Evolutionary conservation across 2,113 vertebrate genomes (phyloP).

Genomic region (Pseudonaja textilis): DNA sequence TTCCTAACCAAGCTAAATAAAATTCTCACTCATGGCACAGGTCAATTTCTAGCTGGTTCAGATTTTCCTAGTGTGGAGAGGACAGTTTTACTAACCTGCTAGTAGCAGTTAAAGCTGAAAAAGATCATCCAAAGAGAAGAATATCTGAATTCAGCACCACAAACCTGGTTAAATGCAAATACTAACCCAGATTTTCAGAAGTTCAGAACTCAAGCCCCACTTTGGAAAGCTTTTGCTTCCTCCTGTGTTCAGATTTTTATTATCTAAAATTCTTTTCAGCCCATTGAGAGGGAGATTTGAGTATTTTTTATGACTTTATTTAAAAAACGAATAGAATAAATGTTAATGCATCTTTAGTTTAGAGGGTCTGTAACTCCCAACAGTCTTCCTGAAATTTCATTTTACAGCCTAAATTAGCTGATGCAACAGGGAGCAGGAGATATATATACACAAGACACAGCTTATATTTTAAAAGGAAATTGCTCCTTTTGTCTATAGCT

Average conservation of each 20-base stretch:
- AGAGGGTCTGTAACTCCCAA: not conserved
- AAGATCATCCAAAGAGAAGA: not conserved
- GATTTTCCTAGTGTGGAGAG: not conserved
- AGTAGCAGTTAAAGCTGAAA: not conserved
- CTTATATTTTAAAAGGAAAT: slow-evolving; percentile 44
- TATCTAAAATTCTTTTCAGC: not conserved
- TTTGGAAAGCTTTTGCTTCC: not conserved
- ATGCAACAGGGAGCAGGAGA: not conserved
- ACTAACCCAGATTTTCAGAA: not conserved
- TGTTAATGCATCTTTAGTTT: not conserved
- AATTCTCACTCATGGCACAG: not conserved
- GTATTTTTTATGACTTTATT: not conserved
- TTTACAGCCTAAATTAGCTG: not conserved
- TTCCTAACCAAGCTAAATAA: not conserved
- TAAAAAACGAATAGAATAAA: not conserved
- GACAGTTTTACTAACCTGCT: not conserved
- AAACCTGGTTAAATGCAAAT: not conserved
- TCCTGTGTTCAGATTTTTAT: not conserved
- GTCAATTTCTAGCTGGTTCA: not conserved
- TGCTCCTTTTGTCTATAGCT: slow-evolving; percentile 51
- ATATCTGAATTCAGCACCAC: not conserved
- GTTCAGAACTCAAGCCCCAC: not conserved
- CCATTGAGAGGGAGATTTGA: not conserved
- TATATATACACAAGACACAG: not conserved
- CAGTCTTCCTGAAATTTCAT: not conserved